Percentiles rank a stretch among this genome's conserved stretches.
Evolutionary conservation across 2,113 vertebrate species (phyloP).

Genomic region (Dolichallabes microphthalmus): DNA sequence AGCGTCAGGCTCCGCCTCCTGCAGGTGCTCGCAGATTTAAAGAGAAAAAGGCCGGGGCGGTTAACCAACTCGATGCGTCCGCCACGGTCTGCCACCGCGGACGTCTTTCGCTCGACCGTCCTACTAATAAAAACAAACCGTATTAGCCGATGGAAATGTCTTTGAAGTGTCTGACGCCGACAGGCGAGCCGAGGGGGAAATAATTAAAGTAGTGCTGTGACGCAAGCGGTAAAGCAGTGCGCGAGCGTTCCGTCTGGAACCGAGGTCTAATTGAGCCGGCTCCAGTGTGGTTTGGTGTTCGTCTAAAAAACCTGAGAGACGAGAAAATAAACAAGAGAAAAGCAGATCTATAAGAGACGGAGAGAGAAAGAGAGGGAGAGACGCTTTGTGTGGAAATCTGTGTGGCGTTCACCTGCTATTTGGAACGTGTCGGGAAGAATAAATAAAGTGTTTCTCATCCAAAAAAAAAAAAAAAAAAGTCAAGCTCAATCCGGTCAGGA

Average conservation of each 20-base stretch:
- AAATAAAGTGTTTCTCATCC: not conserved
- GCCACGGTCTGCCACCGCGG: conserved; percentile 62
- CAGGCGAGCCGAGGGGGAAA: conserved; percentile 61
- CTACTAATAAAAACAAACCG: conserved; percentile 62
- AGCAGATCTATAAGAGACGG: not conserved
- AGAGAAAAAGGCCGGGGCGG: conserved; percentile 43
- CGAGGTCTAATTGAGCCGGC: conserved; percentile 41
- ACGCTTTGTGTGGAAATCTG: conserved; percentile 25
- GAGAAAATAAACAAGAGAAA: conserved; percentile 51
- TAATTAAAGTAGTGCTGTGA: conserved; percentile 64
- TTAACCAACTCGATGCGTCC: conserved; percentile 60
- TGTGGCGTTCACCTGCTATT: conserved; percentile 32
- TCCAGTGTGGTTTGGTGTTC: conserved; percentile 32
- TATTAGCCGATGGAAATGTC: conserved; percentile 71
- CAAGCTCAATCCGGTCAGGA: not conserved
- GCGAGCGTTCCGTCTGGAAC: conserved; percentile 15
- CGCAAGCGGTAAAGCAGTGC: conserved; percentile 55
- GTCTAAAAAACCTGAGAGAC: conserved; percentile 9
- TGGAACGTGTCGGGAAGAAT: not conserved
- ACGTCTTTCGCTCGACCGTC: conserved; percentile 53
- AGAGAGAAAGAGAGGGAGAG: not conserved
- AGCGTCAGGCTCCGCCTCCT: not conserved
- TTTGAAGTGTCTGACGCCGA: conserved; percentile 67
- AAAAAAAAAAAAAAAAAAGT: no score
- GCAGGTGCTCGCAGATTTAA: not conserved